Conservation (phyloP, 2,113 vertebrate species). For the Crotophaga sulcirostris region DNA sequence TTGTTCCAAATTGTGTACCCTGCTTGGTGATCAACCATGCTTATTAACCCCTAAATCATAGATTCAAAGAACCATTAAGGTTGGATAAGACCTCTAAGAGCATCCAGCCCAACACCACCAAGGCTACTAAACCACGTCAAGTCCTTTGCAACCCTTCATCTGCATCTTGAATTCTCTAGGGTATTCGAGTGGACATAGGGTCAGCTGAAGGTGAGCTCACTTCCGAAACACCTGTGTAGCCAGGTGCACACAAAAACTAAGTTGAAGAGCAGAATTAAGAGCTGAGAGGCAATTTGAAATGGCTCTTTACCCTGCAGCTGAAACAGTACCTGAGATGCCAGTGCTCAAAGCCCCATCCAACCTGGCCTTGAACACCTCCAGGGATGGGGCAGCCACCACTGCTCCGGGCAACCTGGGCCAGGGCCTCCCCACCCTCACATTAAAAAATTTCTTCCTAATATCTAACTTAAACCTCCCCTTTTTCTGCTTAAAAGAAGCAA, state of each 20-base stretch:
- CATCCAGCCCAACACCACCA: too few relatives aligned
- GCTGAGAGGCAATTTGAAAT: background rate
- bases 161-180: background rate
- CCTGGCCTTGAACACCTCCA: too few relatives aligned
- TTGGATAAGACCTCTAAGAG: too few relatives aligned
- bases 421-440: too few relatives aligned
- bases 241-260: background rate
- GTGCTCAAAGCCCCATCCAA: too few relatives aligned
- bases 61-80: too few relatives aligned
- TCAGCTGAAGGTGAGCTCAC: background rate
- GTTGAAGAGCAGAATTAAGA: background rate
- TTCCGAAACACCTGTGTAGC: background rate
- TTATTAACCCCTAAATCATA: too few relatives aligned
- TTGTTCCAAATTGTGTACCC: background rate
- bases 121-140: too few relatives aligned
- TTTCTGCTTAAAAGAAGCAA: background rate
- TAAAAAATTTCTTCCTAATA: too few relatives aligned
- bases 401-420: too few relatives aligned
- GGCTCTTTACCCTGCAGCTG: background rate
- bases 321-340: background rate
- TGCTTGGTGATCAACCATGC: background rate
- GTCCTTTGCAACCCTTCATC: background rate
- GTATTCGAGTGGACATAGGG: accelerated
- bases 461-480: too few relatives aligned
- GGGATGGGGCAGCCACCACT: too few relatives aligned